phyloP scores from a whole-genome alignment of 2,113 vertebrate species.

The Petromus typicus region DNA sequence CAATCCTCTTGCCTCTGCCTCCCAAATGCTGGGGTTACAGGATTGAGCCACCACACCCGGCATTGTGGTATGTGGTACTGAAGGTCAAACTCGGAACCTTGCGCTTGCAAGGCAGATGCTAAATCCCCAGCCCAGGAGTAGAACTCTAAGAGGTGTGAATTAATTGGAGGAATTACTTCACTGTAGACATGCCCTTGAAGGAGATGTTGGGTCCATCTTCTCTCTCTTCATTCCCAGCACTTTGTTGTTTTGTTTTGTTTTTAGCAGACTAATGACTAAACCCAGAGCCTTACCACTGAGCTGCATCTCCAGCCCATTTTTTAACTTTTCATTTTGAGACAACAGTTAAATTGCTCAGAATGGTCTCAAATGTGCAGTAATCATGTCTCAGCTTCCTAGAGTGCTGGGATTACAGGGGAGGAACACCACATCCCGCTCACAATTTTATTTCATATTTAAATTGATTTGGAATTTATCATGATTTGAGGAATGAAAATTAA shows the following conservation, averaged over 20 bases:
- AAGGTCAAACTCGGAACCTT: too few relatives aligned
- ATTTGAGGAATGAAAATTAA: not conserved
- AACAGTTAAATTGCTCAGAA: not conserved
- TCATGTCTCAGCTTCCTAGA: not conserved
- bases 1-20: too few relatives aligned
- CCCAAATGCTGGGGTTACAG: too few relatives aligned
- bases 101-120: too few relatives aligned
- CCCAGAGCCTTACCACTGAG: not conserved
- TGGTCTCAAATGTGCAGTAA: not conserved
- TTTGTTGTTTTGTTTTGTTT: not conserved
- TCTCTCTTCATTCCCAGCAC: not conserved
- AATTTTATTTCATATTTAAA: not conserved
- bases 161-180: not conserved
- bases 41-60: too few relatives aligned
- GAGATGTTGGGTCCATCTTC: not conserved
- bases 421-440: not conserved
- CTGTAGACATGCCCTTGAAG: not conserved
- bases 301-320: not conserved
- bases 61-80: too few relatives aligned
- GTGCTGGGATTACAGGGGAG: not conserved
- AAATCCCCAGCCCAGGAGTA: too few relatives aligned
- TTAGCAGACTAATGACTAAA: not conserved
- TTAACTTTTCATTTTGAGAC: not conserved
- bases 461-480: not conserved
- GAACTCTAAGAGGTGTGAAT: not conserved